Evolutionary conservation across 2,888 invertebrate genomes (phyloP).

Genomic region (Mellilla xanthometata): DNA sequence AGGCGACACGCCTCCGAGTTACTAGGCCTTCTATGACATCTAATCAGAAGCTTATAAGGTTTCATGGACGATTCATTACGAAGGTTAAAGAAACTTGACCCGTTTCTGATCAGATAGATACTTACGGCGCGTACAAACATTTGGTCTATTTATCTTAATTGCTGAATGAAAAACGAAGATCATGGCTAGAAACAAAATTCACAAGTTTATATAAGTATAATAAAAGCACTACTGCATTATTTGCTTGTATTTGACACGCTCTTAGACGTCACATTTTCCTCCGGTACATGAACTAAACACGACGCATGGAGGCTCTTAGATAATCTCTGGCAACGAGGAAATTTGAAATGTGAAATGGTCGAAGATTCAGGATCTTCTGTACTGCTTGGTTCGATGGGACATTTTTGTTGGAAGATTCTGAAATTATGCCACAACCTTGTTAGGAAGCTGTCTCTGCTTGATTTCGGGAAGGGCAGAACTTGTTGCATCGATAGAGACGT

Average conservation of each 20-base stretch:
- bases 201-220: too few species aligned
- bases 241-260: background rate
- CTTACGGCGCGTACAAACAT: too few species aligned
- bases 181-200: too few species aligned
- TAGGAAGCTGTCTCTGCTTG: conserved; percentile 52
- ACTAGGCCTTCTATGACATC: conserved; percentile 12
- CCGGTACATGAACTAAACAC: conserved; percentile 47
- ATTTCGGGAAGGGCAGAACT: conserved; percentile 68
- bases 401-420: conserved; percentile 32
- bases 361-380: conserved; percentile 38
- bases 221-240: too few species aligned
- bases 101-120: background rate
- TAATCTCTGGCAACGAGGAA: conserved; percentile 51
- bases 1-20: conserved; percentile 33
- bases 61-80: conserved; percentile 32
- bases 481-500: conserved; percentile 55
- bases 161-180: too few species aligned
- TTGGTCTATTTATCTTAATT: too few species aligned
- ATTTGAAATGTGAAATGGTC: conserved; percentile 59
- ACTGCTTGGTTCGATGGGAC: conserved; percentile 14
- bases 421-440: conserved; percentile 53
- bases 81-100: conserved; percentile 10
- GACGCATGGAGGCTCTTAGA: conserved; percentile 38
- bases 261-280: conserved; percentile 45
- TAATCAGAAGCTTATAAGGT: conserved; percentile 33